These are phyloP conservation scores for Zophobas atratus DNA, from an alignment of 1,140 invertebrate genomes.

Conservation along the genomic window DNA sequence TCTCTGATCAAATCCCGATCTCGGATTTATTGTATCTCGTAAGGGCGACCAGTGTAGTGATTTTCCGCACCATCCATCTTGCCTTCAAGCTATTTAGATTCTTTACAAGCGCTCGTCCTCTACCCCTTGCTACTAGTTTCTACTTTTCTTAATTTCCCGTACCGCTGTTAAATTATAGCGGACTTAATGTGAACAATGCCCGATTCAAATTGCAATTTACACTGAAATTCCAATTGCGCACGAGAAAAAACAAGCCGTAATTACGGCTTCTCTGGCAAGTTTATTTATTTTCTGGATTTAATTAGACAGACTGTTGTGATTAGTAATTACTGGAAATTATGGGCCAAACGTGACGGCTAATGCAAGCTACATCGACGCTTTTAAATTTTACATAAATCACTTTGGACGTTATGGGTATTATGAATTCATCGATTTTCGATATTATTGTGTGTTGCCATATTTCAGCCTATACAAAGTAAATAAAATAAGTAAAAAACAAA, in stretches of 20 bases:
- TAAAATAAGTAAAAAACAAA: too few relatives aligned
- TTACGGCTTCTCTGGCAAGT: constrained; percentile 25
- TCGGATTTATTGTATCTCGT: constrained; percentile 56
- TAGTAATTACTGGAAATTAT: constrained; percentile 43
- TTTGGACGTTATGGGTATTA: constrained; percentile 6
- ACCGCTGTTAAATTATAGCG: constrained; percentile 49
- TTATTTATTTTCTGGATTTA: constrained; percentile 51
- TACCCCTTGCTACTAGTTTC: constrained; percentile 43
- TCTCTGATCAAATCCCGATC: constrained; percentile 51
- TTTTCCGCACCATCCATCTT: constrained; percentile 57
- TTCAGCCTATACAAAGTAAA: too few relatives aligned
- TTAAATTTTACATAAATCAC: constrained; percentile 37
- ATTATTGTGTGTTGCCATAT: too few relatives aligned
- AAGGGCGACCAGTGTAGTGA: constrained; percentile 58
- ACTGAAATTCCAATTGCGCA: constrained; percentile 35
- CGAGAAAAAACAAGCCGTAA: constrained; percentile 39
- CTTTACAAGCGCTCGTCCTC: constrained; percentile 43
- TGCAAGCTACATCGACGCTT: constrained; percentile 2
- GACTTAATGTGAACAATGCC: constrained; percentile 45
- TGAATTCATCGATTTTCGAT: constrained; percentile 4
- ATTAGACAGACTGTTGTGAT: constrained; percentile 47
- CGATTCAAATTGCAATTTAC: constrained; percentile 48
- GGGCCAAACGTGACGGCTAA: constrained; percentile 19
- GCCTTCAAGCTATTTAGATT: constrained; percentile 53
- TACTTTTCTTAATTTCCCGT: constrained; percentile 54